A percentile compares a stretch with the other conserved stretches of the same genome.
phyloP scores from a whole-genome alignment of 2,797 vertebrate species.

The Urosaurus nigricauda region DNA sequence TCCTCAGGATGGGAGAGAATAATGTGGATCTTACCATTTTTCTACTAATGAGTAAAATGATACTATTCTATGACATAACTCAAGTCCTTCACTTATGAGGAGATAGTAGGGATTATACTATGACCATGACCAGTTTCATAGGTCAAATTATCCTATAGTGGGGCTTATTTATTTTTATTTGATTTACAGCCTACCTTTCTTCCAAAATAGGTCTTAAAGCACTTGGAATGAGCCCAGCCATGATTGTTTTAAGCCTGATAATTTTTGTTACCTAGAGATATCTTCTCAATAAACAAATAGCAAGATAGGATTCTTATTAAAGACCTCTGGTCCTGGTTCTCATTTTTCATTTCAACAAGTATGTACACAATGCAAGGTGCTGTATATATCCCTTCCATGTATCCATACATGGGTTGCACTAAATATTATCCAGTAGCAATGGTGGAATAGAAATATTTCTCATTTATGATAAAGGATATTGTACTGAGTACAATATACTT shows the following conservation, averaged over 20 bases:
- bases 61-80: background rate
- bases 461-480: background rate
- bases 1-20: too few species aligned
- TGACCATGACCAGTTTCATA: background rate
- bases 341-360: background rate
- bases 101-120: background rate
- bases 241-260: background rate
- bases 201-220: too few species aligned
- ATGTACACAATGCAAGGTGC: background rate
- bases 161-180: background rate
- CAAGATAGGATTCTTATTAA: background rate
- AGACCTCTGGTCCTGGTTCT: background rate
- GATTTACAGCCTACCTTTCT: too few species aligned
- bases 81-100: background rate
- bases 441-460: background rate
- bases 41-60: background rate
- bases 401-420: background rate
- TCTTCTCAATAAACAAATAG: background rate
- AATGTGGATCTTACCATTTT: background rate
- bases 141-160: background rate
- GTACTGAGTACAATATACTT: background rate
- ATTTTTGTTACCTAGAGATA: too few species aligned
- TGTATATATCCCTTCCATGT: background rate
- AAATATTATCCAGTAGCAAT: background rate
- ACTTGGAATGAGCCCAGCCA: background rate